Evolutionary conservation across 2,888 invertebrate species (phyloP).

Genomic region (Andrena hattorfiana): DNA sequence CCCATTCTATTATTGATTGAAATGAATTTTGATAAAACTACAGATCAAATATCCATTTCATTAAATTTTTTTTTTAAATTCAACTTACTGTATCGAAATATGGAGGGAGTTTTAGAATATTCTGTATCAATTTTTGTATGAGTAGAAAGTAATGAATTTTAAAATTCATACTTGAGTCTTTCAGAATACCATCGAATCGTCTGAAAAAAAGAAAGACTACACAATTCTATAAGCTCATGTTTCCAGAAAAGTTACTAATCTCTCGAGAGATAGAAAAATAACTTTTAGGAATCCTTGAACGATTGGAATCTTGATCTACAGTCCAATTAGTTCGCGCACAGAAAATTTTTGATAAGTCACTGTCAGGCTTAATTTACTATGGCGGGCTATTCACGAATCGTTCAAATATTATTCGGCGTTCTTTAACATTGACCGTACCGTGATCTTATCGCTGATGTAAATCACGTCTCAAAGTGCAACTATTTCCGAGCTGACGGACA

Average conservation of each 20-base stretch:
- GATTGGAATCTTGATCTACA: conserved; percentile 20
- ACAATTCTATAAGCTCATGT: background rate
- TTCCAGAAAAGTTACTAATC: background rate
- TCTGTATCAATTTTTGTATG: background rate
- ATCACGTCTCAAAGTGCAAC: conserved; percentile 36
- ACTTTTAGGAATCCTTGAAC: conserved; percentile 9
- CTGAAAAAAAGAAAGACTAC: conserved; percentile 1
- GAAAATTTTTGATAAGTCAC: conserved; percentile 28
- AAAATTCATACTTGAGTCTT: background rate
- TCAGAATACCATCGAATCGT: background rate
- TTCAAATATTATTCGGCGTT: conserved; percentile 33
- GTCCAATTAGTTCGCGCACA: conserved; percentile 16
- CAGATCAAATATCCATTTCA: no score
- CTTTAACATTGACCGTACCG: conserved; percentile 12
- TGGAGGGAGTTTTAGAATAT: no score
- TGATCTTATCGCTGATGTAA: conserved; percentile 10
- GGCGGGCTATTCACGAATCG: background rate
- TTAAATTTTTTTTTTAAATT: no score
- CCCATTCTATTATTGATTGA: no score
- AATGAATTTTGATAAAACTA: no score
- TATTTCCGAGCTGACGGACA: conserved; percentile 17
- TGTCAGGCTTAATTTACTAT: conserved; percentile 22
- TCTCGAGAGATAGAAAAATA: background rate
- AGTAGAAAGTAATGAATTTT: no score
- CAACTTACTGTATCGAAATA: no score